These are phyloP conservation scores for Encarsia formosa DNA, from an alignment of 2,888 invertebrate genomes.

Conservation along the genomic window DNA sequence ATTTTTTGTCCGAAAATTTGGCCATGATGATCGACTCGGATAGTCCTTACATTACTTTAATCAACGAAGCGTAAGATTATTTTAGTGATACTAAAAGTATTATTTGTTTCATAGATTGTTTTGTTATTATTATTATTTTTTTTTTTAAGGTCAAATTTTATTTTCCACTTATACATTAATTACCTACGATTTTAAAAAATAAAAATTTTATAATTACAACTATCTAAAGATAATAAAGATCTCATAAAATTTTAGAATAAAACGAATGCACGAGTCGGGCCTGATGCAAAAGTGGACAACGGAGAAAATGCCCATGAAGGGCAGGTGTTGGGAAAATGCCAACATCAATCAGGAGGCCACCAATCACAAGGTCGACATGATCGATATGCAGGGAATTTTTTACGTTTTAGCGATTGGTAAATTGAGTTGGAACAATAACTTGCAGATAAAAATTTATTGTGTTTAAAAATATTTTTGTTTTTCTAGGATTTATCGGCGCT, in stretches of 20 bases:
- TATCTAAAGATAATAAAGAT: too few species aligned
- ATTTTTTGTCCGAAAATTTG: constrained; percentile 75
- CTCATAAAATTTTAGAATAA: constrained; percentile 70
- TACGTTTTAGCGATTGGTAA: constrained; percentile 77
- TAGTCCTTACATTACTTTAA: constrained; percentile 71
- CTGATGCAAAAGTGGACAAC: constrained; percentile 78
- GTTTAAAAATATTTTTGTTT: constrained; percentile 22
- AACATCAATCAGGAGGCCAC: constrained; percentile 64
- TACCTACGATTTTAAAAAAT: too few species aligned
- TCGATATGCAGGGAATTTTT: constrained; percentile 92
- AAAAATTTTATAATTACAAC: too few species aligned
- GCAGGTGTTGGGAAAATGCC: constrained; percentile 69
- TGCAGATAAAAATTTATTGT: neutral
- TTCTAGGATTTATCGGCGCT: constrained; percentile 54
- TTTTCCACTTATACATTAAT: too few species aligned
- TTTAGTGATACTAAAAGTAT: neutral
- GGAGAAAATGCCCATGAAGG: constrained; percentile 71
- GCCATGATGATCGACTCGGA: constrained; percentile 70
- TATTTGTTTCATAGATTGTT: neutral
- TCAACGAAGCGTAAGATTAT: constrained; percentile 69
- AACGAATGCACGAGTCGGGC: constrained; percentile 78
- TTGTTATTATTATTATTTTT: neutral
- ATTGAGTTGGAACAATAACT: neutral
- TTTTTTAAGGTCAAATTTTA: too few species aligned
- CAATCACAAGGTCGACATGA: constrained; percentile 82